phyloP scores from a whole-genome alignment of 1,140 invertebrate species.

The Triops cancriformis region DNA sequence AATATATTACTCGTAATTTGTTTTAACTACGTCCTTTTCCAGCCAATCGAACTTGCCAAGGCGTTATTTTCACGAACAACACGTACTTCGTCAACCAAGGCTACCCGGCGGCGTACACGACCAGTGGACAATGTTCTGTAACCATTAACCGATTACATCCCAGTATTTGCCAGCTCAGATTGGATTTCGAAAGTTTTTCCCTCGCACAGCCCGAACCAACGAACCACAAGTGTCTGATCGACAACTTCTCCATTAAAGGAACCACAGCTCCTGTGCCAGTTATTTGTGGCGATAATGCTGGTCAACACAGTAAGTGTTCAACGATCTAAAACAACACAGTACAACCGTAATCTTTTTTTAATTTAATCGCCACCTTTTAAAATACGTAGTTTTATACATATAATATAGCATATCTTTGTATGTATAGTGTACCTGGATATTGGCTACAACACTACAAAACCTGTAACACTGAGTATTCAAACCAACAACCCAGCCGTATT shows the following conservation, averaged over 20 bases:
- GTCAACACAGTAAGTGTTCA: conserved; percentile 34
- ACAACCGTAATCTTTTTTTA: no score
- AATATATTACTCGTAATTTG: not conserved
- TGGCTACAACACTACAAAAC: conserved; percentile 23
- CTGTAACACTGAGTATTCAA: conserved; percentile 22
- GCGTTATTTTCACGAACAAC: conserved; percentile 62
- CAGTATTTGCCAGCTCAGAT: conserved; percentile 63
- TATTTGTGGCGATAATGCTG: conserved; percentile 36
- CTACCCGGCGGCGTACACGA: conserved; percentile 63
- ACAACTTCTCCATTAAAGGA: conserved; percentile 33
- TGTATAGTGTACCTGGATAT: conserved; percentile 29
- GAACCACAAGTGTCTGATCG: conserved; percentile 34
- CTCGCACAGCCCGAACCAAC: conserved; percentile 34
- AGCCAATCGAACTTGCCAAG: conserved; percentile 69
- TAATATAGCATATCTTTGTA: no score
- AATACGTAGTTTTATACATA: no score
- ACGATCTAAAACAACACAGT: no score
- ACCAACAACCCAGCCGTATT: conserved; percentile 19
- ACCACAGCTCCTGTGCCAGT: conserved; percentile 32
- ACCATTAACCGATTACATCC: conserved; percentile 63
- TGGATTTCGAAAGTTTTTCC: conserved; percentile 35
- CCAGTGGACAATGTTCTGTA: conserved; percentile 68
- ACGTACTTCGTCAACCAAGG: conserved; percentile 74
- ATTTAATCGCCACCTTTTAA: no score
- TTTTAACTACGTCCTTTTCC: conserved; percentile 28